Conservation (phyloP, 1,140 invertebrate species). For the Zaprionus inermis region DNA sequence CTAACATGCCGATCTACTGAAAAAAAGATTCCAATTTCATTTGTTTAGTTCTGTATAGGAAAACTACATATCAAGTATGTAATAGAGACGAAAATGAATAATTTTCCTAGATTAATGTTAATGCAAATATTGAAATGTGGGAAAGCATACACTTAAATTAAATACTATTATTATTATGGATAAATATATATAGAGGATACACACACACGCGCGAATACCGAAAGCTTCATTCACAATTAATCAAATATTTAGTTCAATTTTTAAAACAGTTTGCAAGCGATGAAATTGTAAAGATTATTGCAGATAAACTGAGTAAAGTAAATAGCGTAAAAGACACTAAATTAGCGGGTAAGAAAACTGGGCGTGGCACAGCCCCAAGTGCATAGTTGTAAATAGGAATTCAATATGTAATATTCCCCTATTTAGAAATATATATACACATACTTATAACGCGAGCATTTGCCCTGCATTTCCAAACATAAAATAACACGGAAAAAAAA, state of each 20-base stretch:
- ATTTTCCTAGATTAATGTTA: slow-evolving; percentile 56
- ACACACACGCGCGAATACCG: slow-evolving; percentile 29
- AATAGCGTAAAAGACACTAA: slow-evolving; percentile 78
- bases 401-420: not conserved
- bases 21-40: slow-evolving; percentile 9
- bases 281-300: slow-evolving; percentile 27
- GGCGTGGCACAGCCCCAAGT: slow-evolving; percentile 45
- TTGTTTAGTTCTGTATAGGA: slow-evolving; percentile 50
- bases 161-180: slow-evolving; percentile 31
- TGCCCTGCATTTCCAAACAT: slow-evolving; percentile 19
- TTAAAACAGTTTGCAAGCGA: slow-evolving; percentile 41
- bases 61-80: slow-evolving; percentile 76
- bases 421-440: slow-evolving; percentile 26
- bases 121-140: slow-evolving; percentile 70
- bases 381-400: slow-evolving; percentile 25
- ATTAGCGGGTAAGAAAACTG: slow-evolving; percentile 65
- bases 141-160: slow-evolving; percentile 77
- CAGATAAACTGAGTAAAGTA: slow-evolving; percentile 32
- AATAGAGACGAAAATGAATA: slow-evolving; percentile 54
- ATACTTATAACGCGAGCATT: slow-evolving; percentile 16
- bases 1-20: not conserved
- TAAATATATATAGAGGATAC: slow-evolving; percentile 25
- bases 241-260: slow-evolving; percentile 60
- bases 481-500: not conserved
- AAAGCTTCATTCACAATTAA: slow-evolving; percentile 33